Base-by-base conservation (phyloP, 2,888 invertebrate genomes). In the Nyleta sp. region DNA sequence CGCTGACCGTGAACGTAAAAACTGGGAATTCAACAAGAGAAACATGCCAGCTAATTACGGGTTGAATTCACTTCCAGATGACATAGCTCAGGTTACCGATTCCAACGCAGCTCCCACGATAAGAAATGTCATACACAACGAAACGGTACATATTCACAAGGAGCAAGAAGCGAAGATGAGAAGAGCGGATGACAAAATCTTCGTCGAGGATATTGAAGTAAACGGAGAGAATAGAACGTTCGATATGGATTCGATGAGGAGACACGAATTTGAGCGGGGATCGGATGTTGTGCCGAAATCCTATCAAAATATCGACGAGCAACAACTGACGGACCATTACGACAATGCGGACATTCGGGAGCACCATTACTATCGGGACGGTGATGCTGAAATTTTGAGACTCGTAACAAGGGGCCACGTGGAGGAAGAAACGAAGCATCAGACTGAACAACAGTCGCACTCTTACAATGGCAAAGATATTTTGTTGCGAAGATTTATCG, bases 341-440 rank as follows among this genome's bases (percentile, higher is more conserved):
- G 55, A 82, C 18, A 82, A 82, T 17, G 42, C 87, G 83, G 84
- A 84, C 2, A 74, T 93, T 57, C 92, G 95, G 74, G 95, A 95
- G 86, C 95, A 95, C 84, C 94, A 95, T 84, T 97, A 95, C 85
- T 96, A 96, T 42, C 94, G 96, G 86, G 96, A 96, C 85, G 97
- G 96, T 0, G 96, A 96, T 85, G 95, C 96, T 0, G 97, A 97
- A 92, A 96, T 97, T 76, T 91, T 97, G 55, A 92, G 96, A 78
- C 91, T 97, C 57, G 94, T 96, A 57, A 96, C 96, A 0, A 92
- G 96, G 85, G 95, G 95, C 11, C 93, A 94, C 78, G 92, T 92
- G 62, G 94, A 94, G 80, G 94, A 94, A 81, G 94, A 95, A 80
- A 77, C 91, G 84, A 74, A 35, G n/a, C 90, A 90, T 13, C 91